Conservation (phyloP, 2,888 invertebrate genomes). For the Liposcelis brunnea region DNA sequence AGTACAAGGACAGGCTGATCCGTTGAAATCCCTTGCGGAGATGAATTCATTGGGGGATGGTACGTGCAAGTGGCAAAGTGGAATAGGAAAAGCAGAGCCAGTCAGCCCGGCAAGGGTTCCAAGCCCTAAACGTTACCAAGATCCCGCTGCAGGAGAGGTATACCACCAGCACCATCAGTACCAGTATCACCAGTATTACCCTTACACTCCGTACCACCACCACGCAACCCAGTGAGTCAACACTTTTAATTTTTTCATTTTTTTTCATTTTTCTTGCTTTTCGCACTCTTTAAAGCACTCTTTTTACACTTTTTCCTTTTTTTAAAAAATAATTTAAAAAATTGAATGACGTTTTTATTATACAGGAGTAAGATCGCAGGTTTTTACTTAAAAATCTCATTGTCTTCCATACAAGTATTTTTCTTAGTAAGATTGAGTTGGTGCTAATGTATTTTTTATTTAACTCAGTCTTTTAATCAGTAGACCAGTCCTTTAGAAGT, state of each 20-base stretch:
- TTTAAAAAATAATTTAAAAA: constrained; percentile 14
- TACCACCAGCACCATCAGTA: constrained; percentile 22
- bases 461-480: no score
- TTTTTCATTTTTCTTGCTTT: constrained; percentile 12
- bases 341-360: no score
- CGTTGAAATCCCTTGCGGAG: constrained; percentile 30
- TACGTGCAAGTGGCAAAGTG: constrained; percentile 26
- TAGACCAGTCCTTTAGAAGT: no score
- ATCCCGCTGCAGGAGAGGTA: constrained; percentile 26
- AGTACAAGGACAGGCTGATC: constrained; percentile 19
- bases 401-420: no score
- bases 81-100: constrained; percentile 20
- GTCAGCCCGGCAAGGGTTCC: constrained; percentile 25
- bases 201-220: constrained; percentile 31
- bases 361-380: no score
- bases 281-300: neutral
- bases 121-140: constrained; percentile 22
- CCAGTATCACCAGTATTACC: constrained; percentile 41
- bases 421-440: no score
- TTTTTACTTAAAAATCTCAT: no score
- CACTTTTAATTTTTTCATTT: constrained; percentile 11
- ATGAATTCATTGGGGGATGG: constrained; percentile 31
- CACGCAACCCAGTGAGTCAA: constrained; percentile 35
- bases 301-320: neutral
- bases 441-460: no score